These are phyloP conservation scores for Pasiphila rectangulata DNA, from an alignment of 2,888 invertebrate species.

Conservation along the genomic window DNA sequence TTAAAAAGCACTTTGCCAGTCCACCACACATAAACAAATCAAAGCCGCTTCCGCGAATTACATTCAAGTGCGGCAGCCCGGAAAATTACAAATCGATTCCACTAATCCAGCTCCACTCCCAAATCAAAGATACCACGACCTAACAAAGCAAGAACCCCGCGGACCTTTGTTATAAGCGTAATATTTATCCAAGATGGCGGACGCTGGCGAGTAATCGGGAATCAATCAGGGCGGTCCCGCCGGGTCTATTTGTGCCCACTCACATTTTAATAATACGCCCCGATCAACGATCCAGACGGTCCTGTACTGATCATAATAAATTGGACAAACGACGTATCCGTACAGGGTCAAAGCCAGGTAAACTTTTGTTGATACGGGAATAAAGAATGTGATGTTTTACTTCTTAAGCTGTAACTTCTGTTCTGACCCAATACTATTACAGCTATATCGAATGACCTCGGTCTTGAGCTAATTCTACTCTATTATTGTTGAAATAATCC, in stretches of 20 bases:
- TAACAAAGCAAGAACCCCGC: constrained; percentile 23
- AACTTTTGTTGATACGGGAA: too few species aligned
- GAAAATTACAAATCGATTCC: constrained; percentile 25
- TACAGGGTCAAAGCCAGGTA: background rate
- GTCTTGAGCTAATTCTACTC: too few species aligned
- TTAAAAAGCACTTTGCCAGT: constrained; percentile 9
- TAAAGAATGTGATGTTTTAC: too few species aligned
- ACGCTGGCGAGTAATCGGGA: constrained; percentile 7
- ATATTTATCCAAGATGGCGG: constrained; percentile 32
- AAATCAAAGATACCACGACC: constrained; percentile 26
- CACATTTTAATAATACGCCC: constrained; percentile 21
- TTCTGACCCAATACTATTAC: too few species aligned
- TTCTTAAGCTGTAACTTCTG: too few species aligned
- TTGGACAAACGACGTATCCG: background rate
- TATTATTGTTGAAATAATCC: too few species aligned
- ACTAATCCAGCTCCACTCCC: constrained; percentile 22
- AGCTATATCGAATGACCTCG: too few species aligned
- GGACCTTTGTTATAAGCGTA: constrained; percentile 20
- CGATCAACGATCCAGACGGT: background rate
- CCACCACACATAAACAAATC: constrained; percentile 14
- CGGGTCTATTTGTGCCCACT: constrained; percentile 11
- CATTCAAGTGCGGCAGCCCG: constrained; percentile 9
- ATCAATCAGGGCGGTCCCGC: constrained; percentile 16
- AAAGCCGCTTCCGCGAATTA: constrained; percentile 9
- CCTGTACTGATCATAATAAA: constrained; percentile 4